phyloP scores from a whole-genome alignment of 2,113 vertebrate species.

The Gobio gobio region DNA sequence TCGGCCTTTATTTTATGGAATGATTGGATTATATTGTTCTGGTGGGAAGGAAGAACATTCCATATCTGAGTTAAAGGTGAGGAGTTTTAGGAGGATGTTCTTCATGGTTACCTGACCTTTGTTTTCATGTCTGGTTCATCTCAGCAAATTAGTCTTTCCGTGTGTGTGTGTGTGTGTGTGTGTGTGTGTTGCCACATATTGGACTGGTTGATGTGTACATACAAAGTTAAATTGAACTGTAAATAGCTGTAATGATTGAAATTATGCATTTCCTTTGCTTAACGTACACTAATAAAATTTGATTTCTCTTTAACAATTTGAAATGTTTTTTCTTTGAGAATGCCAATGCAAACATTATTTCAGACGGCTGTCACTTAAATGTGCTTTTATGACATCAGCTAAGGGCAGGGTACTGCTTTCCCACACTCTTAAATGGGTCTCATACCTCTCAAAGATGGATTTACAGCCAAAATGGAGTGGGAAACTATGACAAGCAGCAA shows the following conservation, averaged over 20 bases:
- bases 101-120: not conserved
- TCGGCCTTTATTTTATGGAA: not conserved
- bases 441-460: conserved; percentile 10
- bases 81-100: not conserved
- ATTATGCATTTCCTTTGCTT: not conserved
- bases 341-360: conserved; percentile 41
- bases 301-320: not conserved
- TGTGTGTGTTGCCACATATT: no score
- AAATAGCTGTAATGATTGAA: not conserved
- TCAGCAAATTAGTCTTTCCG: conserved; percentile 7
- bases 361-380: conserved; percentile 15
- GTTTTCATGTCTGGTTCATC: not conserved
- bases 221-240: not conserved
- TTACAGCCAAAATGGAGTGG: conserved; percentile 5
- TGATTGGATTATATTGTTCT: not conserved
- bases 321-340: conserved; percentile 13
- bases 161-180: no score
- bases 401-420: conserved; percentile 27
- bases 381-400: conserved; percentile 19
- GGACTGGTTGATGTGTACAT: no score
- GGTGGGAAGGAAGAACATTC: not conserved
- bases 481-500: conserved; percentile 13
- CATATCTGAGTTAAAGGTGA: not conserved
- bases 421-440: conserved; percentile 21
- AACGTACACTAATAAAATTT: not conserved